Conservation (phyloP, 2,888 invertebrate genomes). For the Cephus runcator region DNA sequence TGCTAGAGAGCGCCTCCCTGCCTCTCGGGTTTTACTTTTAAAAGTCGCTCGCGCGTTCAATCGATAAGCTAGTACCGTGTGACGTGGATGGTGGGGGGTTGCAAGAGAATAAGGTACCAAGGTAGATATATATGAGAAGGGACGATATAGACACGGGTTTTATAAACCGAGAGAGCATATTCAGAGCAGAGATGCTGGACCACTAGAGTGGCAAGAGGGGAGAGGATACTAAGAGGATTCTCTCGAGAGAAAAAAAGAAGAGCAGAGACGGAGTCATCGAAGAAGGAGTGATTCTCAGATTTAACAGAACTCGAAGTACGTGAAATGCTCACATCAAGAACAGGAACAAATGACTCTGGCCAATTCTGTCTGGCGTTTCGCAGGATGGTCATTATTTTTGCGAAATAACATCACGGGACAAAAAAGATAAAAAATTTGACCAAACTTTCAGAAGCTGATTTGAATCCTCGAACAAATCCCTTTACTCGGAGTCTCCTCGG, state of each 20-base stretch:
- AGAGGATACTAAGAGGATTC: constrained; percentile 39
- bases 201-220: constrained; percentile 16
- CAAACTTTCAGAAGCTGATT: no score
- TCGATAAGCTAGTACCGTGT: constrained; percentile 9
- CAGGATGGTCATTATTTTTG: no score
- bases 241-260: constrained; percentile 10
- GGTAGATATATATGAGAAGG: not conserved
- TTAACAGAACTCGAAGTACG: no score
- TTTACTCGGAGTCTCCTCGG: no score
- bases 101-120: not conserved
- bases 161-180: constrained; percentile 36
- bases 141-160: constrained; percentile 29
- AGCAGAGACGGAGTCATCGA: not conserved
- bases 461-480: no score
- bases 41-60: constrained; percentile 11
- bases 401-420: no score
- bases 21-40: constrained; percentile 19
- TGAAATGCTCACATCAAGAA: no score
- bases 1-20: not conserved
- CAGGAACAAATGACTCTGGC: no score
- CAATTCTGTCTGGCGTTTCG: no score
- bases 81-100: not conserved
- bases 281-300: constrained; percentile 13
- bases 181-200: constrained; percentile 23
- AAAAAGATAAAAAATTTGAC: no score